Evolutionary conservation across 1,140 invertebrate genomes (phyloP).

Genomic region (Temnothorax longispinosus): DNA sequence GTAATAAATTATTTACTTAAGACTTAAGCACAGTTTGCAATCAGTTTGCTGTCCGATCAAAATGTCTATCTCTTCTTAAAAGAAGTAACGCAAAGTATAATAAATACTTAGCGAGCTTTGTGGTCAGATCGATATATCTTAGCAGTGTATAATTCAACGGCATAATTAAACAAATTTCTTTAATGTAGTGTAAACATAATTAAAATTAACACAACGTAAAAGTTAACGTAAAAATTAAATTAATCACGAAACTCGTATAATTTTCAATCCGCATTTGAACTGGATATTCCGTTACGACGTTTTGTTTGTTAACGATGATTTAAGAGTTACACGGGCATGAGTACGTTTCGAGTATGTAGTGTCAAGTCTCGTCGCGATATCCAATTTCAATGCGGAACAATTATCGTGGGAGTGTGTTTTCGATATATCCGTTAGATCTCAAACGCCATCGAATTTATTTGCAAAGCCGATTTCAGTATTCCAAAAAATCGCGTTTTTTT

Average conservation of each 20-base stretch:
- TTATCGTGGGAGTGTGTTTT: conserved; percentile 26
- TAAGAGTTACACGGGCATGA: neutral
- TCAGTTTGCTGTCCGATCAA: neutral
- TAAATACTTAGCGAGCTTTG: neutral
- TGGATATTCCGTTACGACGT: neutral
- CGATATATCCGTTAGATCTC: conserved; percentile 64
- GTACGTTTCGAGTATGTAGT: neutral
- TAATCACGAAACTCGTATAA: neutral
- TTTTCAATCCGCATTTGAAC: neutral
- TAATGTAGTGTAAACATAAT: neutral
- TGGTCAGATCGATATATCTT: neutral
- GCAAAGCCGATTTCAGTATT: conserved; percentile 60
- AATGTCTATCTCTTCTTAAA: neutral
- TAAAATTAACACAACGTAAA: neutral
- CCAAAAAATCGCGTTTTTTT: conserved; percentile 63
- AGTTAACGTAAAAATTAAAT: neutral
- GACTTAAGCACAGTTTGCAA: neutral
- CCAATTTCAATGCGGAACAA: conserved; percentile 53
- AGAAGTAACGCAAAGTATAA: neutral
- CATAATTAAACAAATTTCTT: neutral
- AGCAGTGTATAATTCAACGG: no score
- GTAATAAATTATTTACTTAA: conserved; percentile 2
- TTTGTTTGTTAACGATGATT: neutral
- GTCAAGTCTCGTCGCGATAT: conserved; percentile 37
- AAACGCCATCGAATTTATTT: conserved; percentile 57